Conservation (phyloP, 2,113 vertebrate genomes). For the Phylloscopus trochiloides region DNA sequence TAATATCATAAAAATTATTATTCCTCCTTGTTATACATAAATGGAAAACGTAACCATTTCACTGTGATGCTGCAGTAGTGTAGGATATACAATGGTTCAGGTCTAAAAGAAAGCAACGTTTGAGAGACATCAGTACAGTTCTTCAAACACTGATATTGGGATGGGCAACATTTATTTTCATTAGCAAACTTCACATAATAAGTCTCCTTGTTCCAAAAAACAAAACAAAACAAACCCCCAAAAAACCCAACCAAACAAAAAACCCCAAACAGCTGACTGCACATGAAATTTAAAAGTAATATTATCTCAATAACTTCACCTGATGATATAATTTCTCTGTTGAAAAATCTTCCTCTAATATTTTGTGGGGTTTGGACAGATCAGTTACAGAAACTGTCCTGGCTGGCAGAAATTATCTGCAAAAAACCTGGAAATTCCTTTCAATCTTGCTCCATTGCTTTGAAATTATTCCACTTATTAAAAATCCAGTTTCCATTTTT, state of each 20-base stretch:
- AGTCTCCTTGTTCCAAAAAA: neutral
- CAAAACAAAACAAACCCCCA: too few relatives aligned
- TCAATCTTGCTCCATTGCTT: neutral
- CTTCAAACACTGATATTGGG: neutral
- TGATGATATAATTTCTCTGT: neutral
- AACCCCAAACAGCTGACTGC: neutral
- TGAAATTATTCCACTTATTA: neutral
- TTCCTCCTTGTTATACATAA: neutral
- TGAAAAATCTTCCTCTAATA: neutral
- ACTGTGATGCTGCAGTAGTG: neutral
- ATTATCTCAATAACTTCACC: neutral
- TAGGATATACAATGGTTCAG: neutral
- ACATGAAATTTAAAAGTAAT: neutral
- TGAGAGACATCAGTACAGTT: neutral
- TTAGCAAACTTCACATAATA: neutral
- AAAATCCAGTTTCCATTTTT: neutral
- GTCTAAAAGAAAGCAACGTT: neutral
- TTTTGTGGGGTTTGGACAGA: neutral
- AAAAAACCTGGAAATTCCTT: neutral
- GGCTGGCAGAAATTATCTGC: neutral
- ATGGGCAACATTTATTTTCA: neutral
- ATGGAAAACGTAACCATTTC: neutral
- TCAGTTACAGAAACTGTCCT: neutral
- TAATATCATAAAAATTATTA: neutral
- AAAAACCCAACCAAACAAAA: neutral